Evolutionary conservation across 2,888 invertebrate genomes (phyloP), one percentile per base, ranked within the genome.

Genomic region (Yponomeuta sedellus): DNA sequence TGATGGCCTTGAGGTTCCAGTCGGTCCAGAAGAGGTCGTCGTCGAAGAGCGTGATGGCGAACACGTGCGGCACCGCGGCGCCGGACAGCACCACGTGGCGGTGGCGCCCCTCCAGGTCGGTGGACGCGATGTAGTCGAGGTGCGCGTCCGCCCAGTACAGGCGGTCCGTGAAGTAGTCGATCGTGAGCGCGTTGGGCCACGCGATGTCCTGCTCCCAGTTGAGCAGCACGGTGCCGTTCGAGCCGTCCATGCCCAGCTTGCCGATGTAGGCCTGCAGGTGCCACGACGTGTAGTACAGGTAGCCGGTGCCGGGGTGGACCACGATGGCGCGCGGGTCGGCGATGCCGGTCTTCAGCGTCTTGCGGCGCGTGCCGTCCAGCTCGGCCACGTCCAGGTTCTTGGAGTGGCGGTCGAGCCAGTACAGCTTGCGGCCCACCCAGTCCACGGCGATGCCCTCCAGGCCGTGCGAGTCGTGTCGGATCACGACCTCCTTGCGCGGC

Each of bases 111-210:
- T 99, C 97, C 70, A 99, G 92, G 85, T 99, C 97, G 0, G 97
- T 94, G 72, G 96, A 97, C 56, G 98, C 99, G 65, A 99, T 98
- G 79, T 99, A 99, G 82, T 99, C 98, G 72, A 99, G 92, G 87
- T 99, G 99, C 72, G 99, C 99, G 82, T 99, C 99, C 0, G 99
- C 99, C 96, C 97, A 99, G 88, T 97, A 99, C 61, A 99, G 94
- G 74, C 96, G 93, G 74, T 99, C 97, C 0, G 98, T 97, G 80
- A 98, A 97, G 82, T 97, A 99, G 79, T 99, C 99, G 68, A 99
- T 95, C 0, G 99, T 97, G 19, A 99, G 83, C 1, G 99, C 99
- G 82, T 99, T 99, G 0, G 99, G 99, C 99, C 99, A 99, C 0
- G 98, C 98, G 64, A 99, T 96, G 76, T 98, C 98, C 72, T 98